Conservation (phyloP, 2,113 vertebrate species). For the Sturnus vulgaris region DNA sequence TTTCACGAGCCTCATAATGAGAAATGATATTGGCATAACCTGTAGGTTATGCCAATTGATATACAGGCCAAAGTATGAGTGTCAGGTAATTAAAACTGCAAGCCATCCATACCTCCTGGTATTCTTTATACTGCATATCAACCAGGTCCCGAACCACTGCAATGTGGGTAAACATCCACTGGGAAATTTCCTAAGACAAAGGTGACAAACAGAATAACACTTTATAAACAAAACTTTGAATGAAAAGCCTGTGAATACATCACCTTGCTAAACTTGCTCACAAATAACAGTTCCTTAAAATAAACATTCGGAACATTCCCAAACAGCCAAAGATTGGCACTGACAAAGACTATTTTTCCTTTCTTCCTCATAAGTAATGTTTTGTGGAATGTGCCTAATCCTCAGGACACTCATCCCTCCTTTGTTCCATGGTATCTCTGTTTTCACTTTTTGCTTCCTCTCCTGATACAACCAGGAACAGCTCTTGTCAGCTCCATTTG, state of each 20-base stretch:
- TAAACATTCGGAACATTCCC: not conserved
- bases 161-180: conserved; percentile 99
- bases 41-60: no score
- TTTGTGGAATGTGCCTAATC: not conserved
- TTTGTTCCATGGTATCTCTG: rapidly evolving
- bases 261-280: not conserved
- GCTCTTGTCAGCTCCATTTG: not conserved
- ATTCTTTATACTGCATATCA: conserved; percentile 94
- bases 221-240: not conserved
- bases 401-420: not conserved
- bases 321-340: not conserved
- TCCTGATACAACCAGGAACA: not conserved
- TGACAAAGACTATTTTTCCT: not conserved
- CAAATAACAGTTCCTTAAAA: not conserved
- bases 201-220: not conserved
- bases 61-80: not conserved
- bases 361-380: not conserved
- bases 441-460: not conserved
- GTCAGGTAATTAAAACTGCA: not conserved
- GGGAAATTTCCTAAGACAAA: conserved; percentile 88
- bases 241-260: not conserved
- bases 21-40: not conserved
- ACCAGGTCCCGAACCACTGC: conserved; percentile 95
- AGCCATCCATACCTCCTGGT: conserved; percentile 87
- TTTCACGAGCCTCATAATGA: not conserved